Conservation (phyloP, 2,888 invertebrate species). For the Archips xylosteana region DNA sequence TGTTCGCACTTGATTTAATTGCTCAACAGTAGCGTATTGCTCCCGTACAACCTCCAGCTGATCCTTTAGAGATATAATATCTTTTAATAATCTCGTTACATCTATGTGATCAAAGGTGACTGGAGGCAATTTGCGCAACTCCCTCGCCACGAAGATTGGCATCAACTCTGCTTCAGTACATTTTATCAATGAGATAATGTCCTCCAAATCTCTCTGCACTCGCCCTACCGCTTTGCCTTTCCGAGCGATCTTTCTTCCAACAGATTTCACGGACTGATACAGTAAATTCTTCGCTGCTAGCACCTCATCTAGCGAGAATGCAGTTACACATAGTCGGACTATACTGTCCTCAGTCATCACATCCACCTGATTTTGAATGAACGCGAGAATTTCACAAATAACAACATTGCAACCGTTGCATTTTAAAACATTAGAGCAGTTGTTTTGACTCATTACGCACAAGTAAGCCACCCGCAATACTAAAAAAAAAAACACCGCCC, state of each 20-base stretch:
- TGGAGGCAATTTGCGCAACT: neutral
- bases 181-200: slow-evolving; percentile 30
- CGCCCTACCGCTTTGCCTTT: neutral
- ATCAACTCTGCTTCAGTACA: neutral
- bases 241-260: neutral
- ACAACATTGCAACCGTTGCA: neutral
- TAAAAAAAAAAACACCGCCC: neutral
- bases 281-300: neutral
- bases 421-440: neutral
- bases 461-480: neutral
- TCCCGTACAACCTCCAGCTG: neutral
- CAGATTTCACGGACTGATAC: neutral
- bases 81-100: neutral
- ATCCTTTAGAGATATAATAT: neutral
- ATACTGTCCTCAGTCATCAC: neutral
- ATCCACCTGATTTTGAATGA: neutral
- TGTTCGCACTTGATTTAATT: neutral
- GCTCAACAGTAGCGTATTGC: neutral
- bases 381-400: neutral
- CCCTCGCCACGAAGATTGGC: neutral
- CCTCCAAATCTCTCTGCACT: neutral
- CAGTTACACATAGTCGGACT: neutral
- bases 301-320: neutral
- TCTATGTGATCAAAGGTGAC: neutral
- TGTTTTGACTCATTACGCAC: neutral